Evolutionary conservation across 2,888 invertebrate species (phyloP).

Genomic region (Andricus quercusramuli): DNA sequence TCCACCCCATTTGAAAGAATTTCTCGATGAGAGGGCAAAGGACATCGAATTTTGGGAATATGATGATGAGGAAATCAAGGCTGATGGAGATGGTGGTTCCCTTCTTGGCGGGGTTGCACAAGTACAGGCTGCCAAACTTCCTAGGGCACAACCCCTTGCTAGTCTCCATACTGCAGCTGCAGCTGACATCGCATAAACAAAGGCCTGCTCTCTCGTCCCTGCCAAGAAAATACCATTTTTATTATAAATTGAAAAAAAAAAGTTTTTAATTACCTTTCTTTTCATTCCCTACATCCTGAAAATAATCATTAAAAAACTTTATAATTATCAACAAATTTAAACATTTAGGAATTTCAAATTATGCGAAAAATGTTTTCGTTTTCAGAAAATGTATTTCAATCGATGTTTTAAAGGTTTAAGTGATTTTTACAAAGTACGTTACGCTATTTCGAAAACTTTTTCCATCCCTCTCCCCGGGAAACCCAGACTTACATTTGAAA

Average conservation of each 20-base stretch:
- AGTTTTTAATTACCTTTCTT: too few species aligned
- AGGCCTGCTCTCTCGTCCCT: constrained; percentile 93
- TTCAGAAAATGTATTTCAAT: too few species aligned
- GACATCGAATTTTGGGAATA: constrained; percentile 68
- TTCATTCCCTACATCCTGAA: too few species aligned
- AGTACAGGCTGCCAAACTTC: constrained; percentile 87
- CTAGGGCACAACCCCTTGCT: constrained; percentile 88
- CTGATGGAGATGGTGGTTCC: constrained; percentile 80
- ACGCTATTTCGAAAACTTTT: too few species aligned
- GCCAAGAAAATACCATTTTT: constrained; percentile 45
- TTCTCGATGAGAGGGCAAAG: constrained; percentile 76
- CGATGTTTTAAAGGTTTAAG: too few species aligned
- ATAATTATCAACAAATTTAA: too few species aligned
- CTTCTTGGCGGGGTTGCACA: constrained; percentile 86
- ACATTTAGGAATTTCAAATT: too few species aligned
- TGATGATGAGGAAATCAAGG: constrained; percentile 70
- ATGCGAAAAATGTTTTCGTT: too few species aligned
- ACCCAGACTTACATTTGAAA: too few species aligned
- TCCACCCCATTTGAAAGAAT: constrained; percentile 91
- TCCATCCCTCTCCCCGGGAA: too few species aligned
- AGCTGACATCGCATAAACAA: constrained; percentile 90
- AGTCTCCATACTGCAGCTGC: constrained; percentile 89
- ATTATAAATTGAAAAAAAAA: background rate
- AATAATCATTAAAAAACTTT: too few species aligned
- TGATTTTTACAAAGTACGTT: too few species aligned